phyloP scores from a whole-genome alignment of 2,888 invertebrate species.

The Neoaliturus tenellus region DNA sequence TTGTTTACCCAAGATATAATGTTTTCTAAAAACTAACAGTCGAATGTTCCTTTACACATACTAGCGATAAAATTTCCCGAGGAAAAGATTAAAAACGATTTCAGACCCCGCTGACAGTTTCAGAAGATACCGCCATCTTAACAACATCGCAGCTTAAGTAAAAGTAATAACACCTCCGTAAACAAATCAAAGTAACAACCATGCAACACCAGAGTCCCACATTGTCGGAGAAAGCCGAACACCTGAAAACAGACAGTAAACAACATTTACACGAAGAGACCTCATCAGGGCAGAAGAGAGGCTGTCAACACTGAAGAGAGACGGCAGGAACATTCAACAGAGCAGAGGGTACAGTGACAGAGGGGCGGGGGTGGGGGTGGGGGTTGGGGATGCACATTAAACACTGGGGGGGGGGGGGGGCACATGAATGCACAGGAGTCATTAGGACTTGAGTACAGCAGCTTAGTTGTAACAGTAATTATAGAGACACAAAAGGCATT shows the following conservation, averaged over 20 bases:
- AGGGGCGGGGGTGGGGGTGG: not conserved
- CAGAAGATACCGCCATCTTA: too few species aligned
- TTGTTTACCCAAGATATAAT: not conserved
- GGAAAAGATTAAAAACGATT: too few species aligned
- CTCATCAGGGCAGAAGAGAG: not conserved
- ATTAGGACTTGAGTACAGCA: too few species aligned
- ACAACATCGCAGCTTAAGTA: too few species aligned
- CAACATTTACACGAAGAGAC: constrained; percentile 5
- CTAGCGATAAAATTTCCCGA: too few species aligned
- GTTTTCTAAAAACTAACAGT: too few species aligned
- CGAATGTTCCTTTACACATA: too few species aligned
- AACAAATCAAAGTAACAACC: not conserved
- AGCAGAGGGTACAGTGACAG: constrained; percentile 9
- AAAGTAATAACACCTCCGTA: not conserved
- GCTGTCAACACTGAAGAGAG: not conserved
- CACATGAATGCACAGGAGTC: not conserved
- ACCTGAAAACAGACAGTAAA: constrained; percentile 38
- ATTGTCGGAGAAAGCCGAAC: constrained; percentile 17
- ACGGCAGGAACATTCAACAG: not conserved
- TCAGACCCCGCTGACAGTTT: too few species aligned
- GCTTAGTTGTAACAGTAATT: too few species aligned
- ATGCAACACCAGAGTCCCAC: constrained; percentile 1
- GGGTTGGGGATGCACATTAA: constrained; percentile 19
- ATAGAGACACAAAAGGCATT: too few species aligned
- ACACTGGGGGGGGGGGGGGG: not conserved